Percentiles rank a stretch among this genome's conserved stretches.
Conservation (phyloP, 2,113 vertebrate species). For the Pachycephala philippinensis region DNA sequence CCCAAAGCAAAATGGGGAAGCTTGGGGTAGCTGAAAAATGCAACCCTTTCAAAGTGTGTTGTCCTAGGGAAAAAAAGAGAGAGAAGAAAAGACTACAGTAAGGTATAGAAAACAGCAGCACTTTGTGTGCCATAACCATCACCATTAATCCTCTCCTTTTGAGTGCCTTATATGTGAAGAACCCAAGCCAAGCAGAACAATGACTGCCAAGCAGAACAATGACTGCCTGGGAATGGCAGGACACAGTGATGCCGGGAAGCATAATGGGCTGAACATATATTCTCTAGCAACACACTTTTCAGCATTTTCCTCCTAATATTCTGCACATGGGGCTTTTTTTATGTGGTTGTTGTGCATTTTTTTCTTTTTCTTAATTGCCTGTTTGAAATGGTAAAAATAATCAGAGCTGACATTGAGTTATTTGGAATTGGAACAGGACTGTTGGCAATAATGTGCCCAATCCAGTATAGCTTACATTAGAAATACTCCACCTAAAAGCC, state of each 20-base stretch:
- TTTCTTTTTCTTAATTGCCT: not conserved
- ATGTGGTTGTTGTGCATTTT: rapidly evolving
- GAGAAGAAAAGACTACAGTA: not conserved
- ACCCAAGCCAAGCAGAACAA: not conserved
- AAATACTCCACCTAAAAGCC: not conserved
- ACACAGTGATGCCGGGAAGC: not conserved
- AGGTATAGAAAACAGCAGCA: not conserved
- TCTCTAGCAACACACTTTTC: not conserved
- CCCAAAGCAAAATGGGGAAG: not conserved
- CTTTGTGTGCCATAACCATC: not conserved
- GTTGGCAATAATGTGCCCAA: not conserved
- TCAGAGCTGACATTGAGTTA: not conserved
- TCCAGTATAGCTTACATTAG: not conserved
- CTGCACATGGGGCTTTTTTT: not conserved
- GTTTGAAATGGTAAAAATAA: not conserved
- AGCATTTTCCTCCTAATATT: not conserved
- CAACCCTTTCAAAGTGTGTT: not conserved
- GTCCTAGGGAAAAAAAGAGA: not conserved
- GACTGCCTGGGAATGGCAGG: not conserved
- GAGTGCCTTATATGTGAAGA: not conserved
- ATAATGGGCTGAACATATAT: not conserved
- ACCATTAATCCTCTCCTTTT: not conserved
- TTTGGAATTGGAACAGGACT: not conserved
- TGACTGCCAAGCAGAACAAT: not conserved
- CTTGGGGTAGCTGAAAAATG: not conserved